phyloP scores from a whole-genome alignment of 1,140 invertebrate species.

The Aricia agestis region DNA sequence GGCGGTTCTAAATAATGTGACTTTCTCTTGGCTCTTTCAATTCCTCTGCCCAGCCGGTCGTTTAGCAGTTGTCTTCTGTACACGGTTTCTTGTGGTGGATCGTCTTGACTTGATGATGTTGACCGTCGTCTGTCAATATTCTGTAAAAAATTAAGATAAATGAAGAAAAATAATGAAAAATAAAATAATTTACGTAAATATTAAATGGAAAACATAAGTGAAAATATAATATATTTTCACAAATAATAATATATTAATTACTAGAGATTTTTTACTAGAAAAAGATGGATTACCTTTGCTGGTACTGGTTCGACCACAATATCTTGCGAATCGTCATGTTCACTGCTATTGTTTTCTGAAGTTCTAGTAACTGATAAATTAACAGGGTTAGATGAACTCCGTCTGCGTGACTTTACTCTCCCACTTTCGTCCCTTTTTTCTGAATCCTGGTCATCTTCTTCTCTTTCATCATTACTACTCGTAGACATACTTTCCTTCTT shows the following conservation, averaged over 20 bases:
- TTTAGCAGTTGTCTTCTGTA: slow-evolving; percentile 65
- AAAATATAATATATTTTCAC: too few relatives aligned
- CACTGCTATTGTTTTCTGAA: slow-evolving; percentile 62
- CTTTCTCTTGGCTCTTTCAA: slow-evolving; percentile 80
- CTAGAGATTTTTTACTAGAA: slow-evolving; percentile 7
- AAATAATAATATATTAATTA: too few relatives aligned
- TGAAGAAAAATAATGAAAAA: not conserved
- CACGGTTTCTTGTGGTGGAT: slow-evolving; percentile 64
- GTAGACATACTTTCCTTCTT: slow-evolving; percentile 75
- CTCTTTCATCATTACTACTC: slow-evolving; percentile 75
- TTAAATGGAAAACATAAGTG: too few relatives aligned
- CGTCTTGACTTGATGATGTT: slow-evolving; percentile 73
- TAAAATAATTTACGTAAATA: slow-evolving; percentile 4
- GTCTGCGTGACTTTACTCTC: slow-evolving; percentile 74
- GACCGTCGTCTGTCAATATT: slow-evolving; percentile 67
- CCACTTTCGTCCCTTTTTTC: slow-evolving; percentile 76
- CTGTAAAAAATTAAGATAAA: slow-evolving; percentile 39
- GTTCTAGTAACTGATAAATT: slow-evolving; percentile 78
- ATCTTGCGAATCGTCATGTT: slow-evolving; percentile 70
- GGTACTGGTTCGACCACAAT: slow-evolving; percentile 72
- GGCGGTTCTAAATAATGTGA: slow-evolving; percentile 79
- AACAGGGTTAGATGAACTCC: slow-evolving; percentile 81
- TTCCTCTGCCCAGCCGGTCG: slow-evolving; percentile 76
- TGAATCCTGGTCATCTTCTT: slow-evolving; percentile 75
- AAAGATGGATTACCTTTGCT: slow-evolving; percentile 57